phyloP scores from a whole-genome alignment of 2,888 invertebrate species.

The Candidula unifasciata region DNA sequence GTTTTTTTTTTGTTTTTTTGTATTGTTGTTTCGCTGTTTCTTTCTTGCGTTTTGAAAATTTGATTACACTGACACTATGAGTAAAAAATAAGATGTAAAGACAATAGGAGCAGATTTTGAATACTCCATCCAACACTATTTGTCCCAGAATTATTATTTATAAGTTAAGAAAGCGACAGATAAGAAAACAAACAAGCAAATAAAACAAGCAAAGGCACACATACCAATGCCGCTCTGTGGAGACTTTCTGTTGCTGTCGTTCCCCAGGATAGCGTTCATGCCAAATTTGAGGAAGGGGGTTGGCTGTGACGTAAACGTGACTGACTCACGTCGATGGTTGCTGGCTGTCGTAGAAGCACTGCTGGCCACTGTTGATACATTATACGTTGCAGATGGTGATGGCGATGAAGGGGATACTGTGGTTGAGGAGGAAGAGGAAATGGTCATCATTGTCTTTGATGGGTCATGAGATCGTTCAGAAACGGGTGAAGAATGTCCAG shows the following conservation, averaged over 20 bases:
- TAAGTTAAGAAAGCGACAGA: too few species aligned
- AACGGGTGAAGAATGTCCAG: slow-evolving; percentile 44
- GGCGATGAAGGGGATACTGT: slow-evolving; percentile 18
- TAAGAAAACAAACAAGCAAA: background rate
- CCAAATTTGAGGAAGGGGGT: slow-evolving; percentile 74
- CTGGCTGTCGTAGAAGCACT: background rate
- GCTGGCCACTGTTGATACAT: slow-evolving; percentile 1
- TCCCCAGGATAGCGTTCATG: slow-evolving; percentile 73
- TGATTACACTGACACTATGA: too few species aligned
- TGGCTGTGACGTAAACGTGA: slow-evolving; percentile 45
- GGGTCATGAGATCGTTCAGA: slow-evolving; percentile 47
- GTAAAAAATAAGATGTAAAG: too few species aligned
- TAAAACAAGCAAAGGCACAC: background rate
- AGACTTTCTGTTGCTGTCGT: slow-evolving; percentile 57
- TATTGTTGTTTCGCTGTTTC: too few species aligned
- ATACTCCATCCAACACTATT: too few species aligned
- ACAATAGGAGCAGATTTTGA: too few species aligned
- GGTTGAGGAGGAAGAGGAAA: slow-evolving; percentile 29
- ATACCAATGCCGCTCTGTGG: slow-evolving; percentile 43
- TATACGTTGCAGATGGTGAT: background rate
- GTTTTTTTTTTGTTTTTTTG: too few species aligned
- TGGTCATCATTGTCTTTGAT: slow-evolving; percentile 9
- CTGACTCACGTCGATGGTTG: background rate
- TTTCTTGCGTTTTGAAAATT: too few species aligned
- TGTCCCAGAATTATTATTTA: too few species aligned